A percentile compares a stretch with the other conserved stretches of the same genome.
These are phyloP conservation scores for Drosophila nr. fundita DNA, from an alignment of 2,888 invertebrate species.

Conservation along the genomic window DNA sequence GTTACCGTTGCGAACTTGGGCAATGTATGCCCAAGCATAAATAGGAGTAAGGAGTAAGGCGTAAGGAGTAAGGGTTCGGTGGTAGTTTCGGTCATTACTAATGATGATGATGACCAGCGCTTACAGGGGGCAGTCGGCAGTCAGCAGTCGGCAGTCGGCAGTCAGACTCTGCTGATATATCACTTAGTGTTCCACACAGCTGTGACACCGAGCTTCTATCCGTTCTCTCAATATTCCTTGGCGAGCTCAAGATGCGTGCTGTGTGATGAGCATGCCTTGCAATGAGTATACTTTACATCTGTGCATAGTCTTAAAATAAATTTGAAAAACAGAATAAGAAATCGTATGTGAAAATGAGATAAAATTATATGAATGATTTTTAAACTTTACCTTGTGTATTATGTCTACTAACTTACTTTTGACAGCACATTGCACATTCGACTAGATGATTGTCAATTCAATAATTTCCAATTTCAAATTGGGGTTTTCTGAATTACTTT, in stretches of 20 bases:
- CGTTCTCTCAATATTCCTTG: constrained; percentile 14
- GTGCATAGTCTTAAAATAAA: neutral
- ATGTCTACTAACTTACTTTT: neutral
- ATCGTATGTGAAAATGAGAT: neutral
- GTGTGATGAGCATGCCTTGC: neutral
- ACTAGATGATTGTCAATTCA: neutral
- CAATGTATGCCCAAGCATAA: constrained; percentile 2
- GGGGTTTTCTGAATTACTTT: neutral
- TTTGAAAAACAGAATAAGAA: neutral
- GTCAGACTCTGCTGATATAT: constrained; percentile 50
- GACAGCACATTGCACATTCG: neutral
- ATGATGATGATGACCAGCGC: constrained; percentile 75
- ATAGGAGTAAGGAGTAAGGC: constrained; percentile 5
- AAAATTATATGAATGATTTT: neutral
- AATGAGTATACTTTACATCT: neutral
- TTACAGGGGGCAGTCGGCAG: constrained; percentile 16
- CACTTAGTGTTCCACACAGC: constrained; percentile 49
- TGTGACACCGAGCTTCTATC: constrained; percentile 39
- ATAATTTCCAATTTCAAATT: neutral
- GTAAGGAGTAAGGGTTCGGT: constrained; percentile 25
- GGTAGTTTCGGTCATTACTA: constrained; percentile 69
- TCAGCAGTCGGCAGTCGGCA: neutral
- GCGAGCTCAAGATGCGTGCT: neutral
- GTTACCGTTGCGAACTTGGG: constrained; percentile 58
- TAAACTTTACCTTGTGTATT: neutral